Percentiles rank a stretch among this genome's conserved stretches.
Conservation (phyloP, 2,113 vertebrate genomes). For the Nyctereutes procyonoides region DNA sequence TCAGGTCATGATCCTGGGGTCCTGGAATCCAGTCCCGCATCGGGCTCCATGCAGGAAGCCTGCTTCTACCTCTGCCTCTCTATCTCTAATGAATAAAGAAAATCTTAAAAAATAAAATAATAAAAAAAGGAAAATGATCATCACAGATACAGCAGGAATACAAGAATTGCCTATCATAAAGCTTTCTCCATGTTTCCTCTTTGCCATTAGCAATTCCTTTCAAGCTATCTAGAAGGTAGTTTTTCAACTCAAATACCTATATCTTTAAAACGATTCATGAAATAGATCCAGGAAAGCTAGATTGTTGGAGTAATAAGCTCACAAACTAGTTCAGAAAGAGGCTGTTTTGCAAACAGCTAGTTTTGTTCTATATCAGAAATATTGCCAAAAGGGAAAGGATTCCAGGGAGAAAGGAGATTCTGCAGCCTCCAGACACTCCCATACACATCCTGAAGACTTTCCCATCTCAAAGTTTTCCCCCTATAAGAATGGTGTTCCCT, state of each 20-base stretch:
- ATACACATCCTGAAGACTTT: background rate
- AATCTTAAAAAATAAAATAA: too few relatives aligned
- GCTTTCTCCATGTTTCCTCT: background rate
- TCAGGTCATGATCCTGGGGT: too few relatives aligned
- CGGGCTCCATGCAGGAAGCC: too few relatives aligned
- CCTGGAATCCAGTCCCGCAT: too few relatives aligned
- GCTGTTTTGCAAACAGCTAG: background rate
- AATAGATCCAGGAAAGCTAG: slow-evolving; percentile 42
- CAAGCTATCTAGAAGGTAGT: slow-evolving; percentile 21
- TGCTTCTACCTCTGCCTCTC: too few relatives aligned
- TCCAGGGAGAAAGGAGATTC: slow-evolving; percentile 37
- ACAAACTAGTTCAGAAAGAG: slow-evolving; percentile 44
- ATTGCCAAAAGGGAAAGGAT: slow-evolving; percentile 8
- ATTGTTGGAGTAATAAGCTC: background rate
- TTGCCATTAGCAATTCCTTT: slow-evolving; percentile 54
- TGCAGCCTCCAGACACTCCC: background rate
- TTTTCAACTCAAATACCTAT: slow-evolving; percentile 51
- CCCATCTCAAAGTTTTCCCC: slow-evolving; percentile 17
- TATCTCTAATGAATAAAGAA: too few relatives aligned
- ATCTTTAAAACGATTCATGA: slow-evolving; percentile 26
- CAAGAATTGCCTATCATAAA: background rate
- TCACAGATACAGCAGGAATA: background rate
- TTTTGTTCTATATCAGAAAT: slow-evolving; percentile 13
- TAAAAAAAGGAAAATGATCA: slow-evolving; percentile 14
- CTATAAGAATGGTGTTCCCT: background rate